phyloP scores from a whole-genome alignment of 2,888 invertebrate genomes.

The Amphipoea lucens region DNA sequence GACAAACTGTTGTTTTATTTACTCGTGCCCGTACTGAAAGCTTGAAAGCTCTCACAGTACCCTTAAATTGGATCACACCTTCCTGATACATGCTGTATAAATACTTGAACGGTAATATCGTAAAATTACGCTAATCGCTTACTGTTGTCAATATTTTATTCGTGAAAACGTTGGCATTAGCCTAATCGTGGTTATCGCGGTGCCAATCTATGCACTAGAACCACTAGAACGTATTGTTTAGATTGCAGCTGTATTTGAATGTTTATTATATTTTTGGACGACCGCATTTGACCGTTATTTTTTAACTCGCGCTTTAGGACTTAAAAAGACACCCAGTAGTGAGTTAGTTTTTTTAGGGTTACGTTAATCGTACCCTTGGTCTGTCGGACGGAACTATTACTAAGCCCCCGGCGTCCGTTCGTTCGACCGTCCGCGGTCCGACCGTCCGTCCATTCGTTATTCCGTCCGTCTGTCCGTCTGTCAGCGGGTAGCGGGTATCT shows the following conservation, averaged over 20 bases:
- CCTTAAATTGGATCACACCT: background rate
- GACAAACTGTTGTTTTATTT: background rate
- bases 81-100: background rate
- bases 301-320: background rate
- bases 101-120: background rate
- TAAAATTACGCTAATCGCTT: background rate
- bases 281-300: background rate
- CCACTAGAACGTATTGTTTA: conserved; percentile 9
- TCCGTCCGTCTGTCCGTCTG: background rate
- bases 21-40: background rate
- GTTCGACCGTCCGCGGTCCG: too few relatives aligned
- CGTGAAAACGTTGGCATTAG: conserved; percentile 31
- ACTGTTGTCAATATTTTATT: conserved; percentile 24
- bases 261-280: background rate
- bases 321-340: background rate
- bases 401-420: background rate
- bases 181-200: conserved; percentile 40
- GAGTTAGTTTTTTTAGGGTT: background rate
- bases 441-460: too few relatives aligned
- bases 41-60: background rate
- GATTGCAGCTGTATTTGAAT: background rate
- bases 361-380: background rate
- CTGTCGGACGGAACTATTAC: background rate
- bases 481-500: too few relatives aligned
- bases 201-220: conserved; percentile 13